These are phyloP conservation scores for Astropecten irregularis DNA, from an alignment of 53 echinoderm and acorn worm genomes.

Conservation along the genomic window DNA sequence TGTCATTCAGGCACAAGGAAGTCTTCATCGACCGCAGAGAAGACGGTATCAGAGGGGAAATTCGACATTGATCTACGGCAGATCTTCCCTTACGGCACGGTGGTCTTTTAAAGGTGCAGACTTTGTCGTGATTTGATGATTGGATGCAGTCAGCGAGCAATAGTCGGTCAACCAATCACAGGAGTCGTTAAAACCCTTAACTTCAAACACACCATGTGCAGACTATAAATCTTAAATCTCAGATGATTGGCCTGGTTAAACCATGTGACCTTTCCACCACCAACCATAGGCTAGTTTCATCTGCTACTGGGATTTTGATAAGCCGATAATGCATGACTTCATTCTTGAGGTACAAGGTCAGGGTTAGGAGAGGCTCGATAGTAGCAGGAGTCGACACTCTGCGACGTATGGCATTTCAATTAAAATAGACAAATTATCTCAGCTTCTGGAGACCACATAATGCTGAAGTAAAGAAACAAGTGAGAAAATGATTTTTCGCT, in stretches of 20 bases:
- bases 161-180: conserved; percentile 52
- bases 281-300: neutral
- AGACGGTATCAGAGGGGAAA: conserved; percentile 50
- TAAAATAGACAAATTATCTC: conserved; percentile 32
- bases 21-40: conserved; percentile 29
- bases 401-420: conserved; percentile 53
- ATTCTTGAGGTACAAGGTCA: conserved; percentile 2
- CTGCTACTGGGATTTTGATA: too few species aligned
- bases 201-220: neutral
- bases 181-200: neutral
- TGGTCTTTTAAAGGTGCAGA: conserved; percentile 21
- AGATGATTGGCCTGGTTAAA: neutral
- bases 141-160: conserved; percentile 27
- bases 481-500: too few species aligned
- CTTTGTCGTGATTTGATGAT: conserved; percentile 14
- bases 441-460: neutral
- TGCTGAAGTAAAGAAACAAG: too few species aligned
- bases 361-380: conserved; percentile 37
- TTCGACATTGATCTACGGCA: conserved; percentile 47
- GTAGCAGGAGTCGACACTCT: neutral
- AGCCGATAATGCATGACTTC: conserved; percentile 22
- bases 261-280: neutral
- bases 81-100: conserved; percentile 9
- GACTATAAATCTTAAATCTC: neutral
- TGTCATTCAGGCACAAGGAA: conserved; percentile 17